Percentiles rank a stretch among this genome's conserved stretches.
These are phyloP conservation scores for Paguma larvata DNA, from an alignment of 2,797 vertebrate species.

Conservation along the genomic window DNA sequence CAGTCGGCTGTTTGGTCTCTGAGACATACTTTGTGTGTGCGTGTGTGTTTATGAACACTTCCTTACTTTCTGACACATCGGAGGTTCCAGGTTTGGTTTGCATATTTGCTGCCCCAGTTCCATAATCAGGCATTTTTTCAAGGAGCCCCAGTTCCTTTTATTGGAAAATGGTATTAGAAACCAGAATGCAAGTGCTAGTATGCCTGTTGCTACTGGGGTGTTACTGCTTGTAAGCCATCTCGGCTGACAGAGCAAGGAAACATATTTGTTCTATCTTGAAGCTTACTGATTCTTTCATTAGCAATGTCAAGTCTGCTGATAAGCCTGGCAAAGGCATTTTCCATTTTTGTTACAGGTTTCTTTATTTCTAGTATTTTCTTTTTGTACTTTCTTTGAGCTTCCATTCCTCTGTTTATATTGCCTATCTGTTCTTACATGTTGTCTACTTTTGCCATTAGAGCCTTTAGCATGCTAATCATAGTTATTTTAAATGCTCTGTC, in stretches of 20 bases:
- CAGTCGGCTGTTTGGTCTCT: background rate
- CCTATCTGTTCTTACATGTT: background rate
- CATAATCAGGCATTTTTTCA: background rate
- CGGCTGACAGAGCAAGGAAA: background rate
- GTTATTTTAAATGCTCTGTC: constrained; percentile 45
- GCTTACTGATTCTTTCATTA: background rate
- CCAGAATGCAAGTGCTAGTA: background rate
- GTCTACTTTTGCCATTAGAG: background rate
- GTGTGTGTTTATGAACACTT: background rate
- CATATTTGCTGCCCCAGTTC: background rate
- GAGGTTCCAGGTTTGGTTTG: background rate
- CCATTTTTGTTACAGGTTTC: background rate
- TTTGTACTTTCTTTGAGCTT: background rate
- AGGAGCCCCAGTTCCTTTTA: background rate
- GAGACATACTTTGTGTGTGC: background rate
- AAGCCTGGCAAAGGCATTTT: background rate
- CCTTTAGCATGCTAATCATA: background rate
- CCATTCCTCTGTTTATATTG: background rate
- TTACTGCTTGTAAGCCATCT: background rate
- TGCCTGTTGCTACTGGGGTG: background rate
- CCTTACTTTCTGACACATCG: background rate
- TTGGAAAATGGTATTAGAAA: background rate
- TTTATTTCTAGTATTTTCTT: background rate
- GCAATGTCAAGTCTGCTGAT: background rate
- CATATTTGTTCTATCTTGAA: background rate